Base-by-base conservation (phyloP, 2,888 invertebrate genomes). In the Artemia sinica region DNA sequence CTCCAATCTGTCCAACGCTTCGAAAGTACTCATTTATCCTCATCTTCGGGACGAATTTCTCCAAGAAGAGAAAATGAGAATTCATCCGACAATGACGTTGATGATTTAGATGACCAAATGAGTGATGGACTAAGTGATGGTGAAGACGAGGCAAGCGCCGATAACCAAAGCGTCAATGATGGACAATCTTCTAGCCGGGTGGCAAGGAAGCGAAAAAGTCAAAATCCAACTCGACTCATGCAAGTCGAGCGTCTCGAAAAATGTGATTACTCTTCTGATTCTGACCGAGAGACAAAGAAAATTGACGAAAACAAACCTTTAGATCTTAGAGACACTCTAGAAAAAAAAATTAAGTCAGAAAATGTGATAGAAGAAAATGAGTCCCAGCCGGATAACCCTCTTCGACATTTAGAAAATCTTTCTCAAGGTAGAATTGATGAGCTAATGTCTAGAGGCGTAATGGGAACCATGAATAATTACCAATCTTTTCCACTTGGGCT, bases 211-310 rank as follows among this genome's bases (percentile, higher is more conserved):
- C 82, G 92, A 49, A 93, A 93, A 79, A 91, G 86, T 74, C 85
- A 89, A 74, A 91, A 92, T 77, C 92, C 92, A 0, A 89, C 87
- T 1, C 83, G 88, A 72, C 86, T 89, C 75, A 85, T 88, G n/a
- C 78, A 84, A 67, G 75, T 75, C 71, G 76, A 75, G 49, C 79
- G 80, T 67, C 74, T 75, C 66, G 84, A 85, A 73, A 83, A 83
- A 13, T 84, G 84, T 9, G 68, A 66, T n/a, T 51, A 67, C 68
- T 51, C 49, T n/a, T 67, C 66, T 9, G 49, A 51, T 28, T 69
- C 69, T 1, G 69, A 14, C 68, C 65, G 66, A 49, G 49, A 10
- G 50, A 67, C 18, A 14, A 70, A 70, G 79, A 78, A 79, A 68
- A 78, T 79, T 66, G 72, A 73, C 7, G 75, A 79, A 74, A 77